Percentiles rank a stretch among this genome's conserved stretches.
Evolutionary conservation across 2,113 vertebrate genomes (phyloP).

Genomic region (Psilopsiagon aurifrons): DNA sequence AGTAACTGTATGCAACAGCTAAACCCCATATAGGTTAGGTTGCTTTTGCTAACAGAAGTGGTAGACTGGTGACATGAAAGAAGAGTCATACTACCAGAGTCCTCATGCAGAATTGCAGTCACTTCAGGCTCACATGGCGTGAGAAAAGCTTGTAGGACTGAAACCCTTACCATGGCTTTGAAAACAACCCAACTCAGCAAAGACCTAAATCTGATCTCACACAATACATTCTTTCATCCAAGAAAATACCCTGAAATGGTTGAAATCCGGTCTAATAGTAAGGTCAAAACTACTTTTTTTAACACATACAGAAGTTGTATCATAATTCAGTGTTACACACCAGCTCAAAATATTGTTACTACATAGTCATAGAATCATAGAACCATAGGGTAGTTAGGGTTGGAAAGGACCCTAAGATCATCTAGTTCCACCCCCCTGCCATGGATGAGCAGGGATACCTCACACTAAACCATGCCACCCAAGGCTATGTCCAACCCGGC

Average conservation of each 20-base stretch:
- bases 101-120: rapidly evolving
- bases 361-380: not conserved
- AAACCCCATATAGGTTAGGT: not conserved
- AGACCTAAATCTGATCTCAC: not conserved
- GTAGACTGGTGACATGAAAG: not conserved
- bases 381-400: too few species aligned
- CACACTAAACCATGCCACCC: too few species aligned
- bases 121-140: rapidly evolving
- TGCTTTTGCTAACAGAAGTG: not conserved
- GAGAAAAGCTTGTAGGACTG: not conserved
- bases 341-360: not conserved
- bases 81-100: not conserved
- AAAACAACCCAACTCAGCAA: not conserved
- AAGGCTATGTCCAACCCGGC: too few species aligned
- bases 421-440: too few species aligned
- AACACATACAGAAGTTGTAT: not conserved
- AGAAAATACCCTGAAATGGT: not conserved
- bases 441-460: too few species aligned
- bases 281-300: not conserved
- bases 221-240: not conserved
- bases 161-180: not conserved
- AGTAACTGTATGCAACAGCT: not conserved
- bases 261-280: not conserved
- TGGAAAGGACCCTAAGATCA: too few species aligned
- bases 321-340: not conserved